phyloP scores from a whole-genome alignment of 2,113 vertebrate species.

The Ibidorhyncha struthersii region DNA sequence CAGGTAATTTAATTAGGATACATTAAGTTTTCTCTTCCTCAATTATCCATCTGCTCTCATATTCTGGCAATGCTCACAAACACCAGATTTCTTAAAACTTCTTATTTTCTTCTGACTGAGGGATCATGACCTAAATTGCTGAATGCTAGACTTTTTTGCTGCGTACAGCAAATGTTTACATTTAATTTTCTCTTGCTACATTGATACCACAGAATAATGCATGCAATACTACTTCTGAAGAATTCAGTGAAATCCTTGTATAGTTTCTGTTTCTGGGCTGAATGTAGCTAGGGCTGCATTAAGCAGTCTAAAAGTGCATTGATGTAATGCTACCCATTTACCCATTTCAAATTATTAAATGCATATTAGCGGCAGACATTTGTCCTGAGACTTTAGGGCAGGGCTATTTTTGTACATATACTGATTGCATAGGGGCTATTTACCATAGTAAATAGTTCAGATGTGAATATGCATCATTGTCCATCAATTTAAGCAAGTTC shows the following conservation, averaged over 20 bases:
- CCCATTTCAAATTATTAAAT: neutral
- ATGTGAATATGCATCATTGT: neutral
- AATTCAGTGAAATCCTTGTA: neutral
- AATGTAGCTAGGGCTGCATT: neutral
- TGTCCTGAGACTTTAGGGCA: neutral
- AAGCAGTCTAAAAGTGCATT: neutral
- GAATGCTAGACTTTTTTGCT: neutral
- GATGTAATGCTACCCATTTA: neutral
- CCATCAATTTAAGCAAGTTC: neutral
- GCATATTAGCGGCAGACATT: neutral
- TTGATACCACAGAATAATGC: neutral
- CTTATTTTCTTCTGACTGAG: neutral
- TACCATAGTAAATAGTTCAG: neutral
- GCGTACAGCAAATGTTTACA: constrained; percentile 23
- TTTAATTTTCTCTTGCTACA: constrained; percentile 15
- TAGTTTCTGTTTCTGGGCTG: neutral
- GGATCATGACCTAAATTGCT: constrained; percentile 13
- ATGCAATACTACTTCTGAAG: neutral
- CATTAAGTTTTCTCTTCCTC: neutral
- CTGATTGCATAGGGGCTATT: neutral
- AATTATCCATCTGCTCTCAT: neutral
- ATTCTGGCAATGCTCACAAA: neutral
- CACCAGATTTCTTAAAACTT: neutral
- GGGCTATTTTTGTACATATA: neutral
- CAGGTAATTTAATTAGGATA: constrained; percentile 28